Base-by-base conservation (phyloP, 2,113 vertebrate species). In the Glareola pratincola region DNA sequence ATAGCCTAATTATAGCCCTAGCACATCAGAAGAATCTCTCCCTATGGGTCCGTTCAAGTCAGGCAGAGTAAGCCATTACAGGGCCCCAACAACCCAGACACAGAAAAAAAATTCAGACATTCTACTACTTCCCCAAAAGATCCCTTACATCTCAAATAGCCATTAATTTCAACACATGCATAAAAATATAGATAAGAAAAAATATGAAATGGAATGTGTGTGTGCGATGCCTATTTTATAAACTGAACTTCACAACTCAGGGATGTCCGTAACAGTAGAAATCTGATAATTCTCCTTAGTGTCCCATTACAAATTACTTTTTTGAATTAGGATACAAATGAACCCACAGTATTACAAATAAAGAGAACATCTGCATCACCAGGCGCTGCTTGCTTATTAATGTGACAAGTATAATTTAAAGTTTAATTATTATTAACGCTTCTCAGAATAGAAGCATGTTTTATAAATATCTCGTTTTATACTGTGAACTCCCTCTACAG, bases 221-320 rank as follows among this genome's bases (percentile, higher is more conserved):
- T 68, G 37, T 43, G 39, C 0, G 0, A 63, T 2, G 1, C 1
- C 0, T 51, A 53, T 64, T 82, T 79, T 56, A 64, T 29, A 83
- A 76, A 79, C 19, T 60, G 47, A 94, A 45, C 36, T 78, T 43
- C 36, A 36, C 51, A 60, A 41, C 5, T 30, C 56, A 54, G n/a
- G 16, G 63, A 47, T 54, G 14, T 67, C 34, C 7, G 0, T 30
- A 77, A 67, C 20, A 82, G 67, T 9, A 69, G 54, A 73, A 78
- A 72, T 37, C n/a, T 85, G 15, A 11, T 76, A 69, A 69, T 73
- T 93, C 57, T 89, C 30, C 66, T 60, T 41, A 21, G 21, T 53
- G 36, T 34, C 15, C 56, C 41, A 67, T 4, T 68, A 71, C 26
- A 90, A 59, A 47, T 71, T 5, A 32, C 24, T 67, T 57, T 81